These are phyloP conservation scores for Heliothis subflexa DNA, from an alignment of 1,140 invertebrate genomes.

Conservation along the genomic window DNA sequence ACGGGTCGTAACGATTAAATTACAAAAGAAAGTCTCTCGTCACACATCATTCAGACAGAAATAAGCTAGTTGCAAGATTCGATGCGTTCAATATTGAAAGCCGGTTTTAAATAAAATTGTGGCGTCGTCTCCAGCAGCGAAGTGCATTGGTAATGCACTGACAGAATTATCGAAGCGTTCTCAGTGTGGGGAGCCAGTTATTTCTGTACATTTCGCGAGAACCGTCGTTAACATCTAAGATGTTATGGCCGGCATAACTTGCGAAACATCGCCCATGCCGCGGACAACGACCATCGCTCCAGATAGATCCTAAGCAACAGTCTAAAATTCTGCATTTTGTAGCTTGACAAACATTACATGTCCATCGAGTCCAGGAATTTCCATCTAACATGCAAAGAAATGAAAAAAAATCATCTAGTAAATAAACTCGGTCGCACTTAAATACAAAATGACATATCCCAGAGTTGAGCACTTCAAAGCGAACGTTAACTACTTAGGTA, in stretches of 20 bases:
- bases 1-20: constrained; percentile 68
- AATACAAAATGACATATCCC: constrained; percentile 51
- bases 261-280: constrained; percentile 56
- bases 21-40: constrained; percentile 76
- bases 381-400: background rate
- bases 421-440: background rate
- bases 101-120: constrained; percentile 70
- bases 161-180: constrained; percentile 76
- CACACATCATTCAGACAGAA: constrained; percentile 63
- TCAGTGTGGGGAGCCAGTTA: constrained; percentile 73
- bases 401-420: background rate
- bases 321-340: background rate
- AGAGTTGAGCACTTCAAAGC: constrained; percentile 53
- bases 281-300: constrained; percentile 58
- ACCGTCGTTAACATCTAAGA: constrained; percentile 64
- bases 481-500: constrained; percentile 54
- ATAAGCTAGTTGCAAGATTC: constrained; percentile 69
- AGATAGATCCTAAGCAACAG: constrained; percentile 51
- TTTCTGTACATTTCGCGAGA: constrained; percentile 82
- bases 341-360: background rate
- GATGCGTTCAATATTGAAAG: constrained; percentile 60
- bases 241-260: constrained; percentile 62
- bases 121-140: constrained; percentile 75
- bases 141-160: constrained; percentile 75
- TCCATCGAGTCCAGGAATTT: background rate